Evolutionary conservation across 2,797 vertebrate species (phyloP), one percentile per base, ranked within the genome.

Genomic region (Macrochelys suwanniensis): DNA sequence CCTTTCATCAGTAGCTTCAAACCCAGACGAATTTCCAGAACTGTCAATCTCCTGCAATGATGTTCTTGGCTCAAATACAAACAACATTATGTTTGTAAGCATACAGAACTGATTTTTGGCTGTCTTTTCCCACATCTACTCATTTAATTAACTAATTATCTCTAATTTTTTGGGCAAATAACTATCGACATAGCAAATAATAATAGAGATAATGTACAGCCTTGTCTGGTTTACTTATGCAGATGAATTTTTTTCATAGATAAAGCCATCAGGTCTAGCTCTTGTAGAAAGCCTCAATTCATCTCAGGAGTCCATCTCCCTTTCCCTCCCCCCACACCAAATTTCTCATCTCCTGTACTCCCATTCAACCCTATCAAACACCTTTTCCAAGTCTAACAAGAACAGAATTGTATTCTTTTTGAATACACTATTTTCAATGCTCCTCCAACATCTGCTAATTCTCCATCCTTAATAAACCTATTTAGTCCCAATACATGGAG

Each of bases 101-200:
- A 71, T 1, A 3, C 61, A 7, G 10, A 87, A 61, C 31, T 84
- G 61, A 59, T 80, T 91, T 94, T 93, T 92, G 45, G 11, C 82
- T n/a, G 87, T 59, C 33, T 50, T 91, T 93, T 94, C 80, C 90
- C 65, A 86, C 56, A 93, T 89, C 31, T 61, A 89, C 59, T 85
- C 42, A 49, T 94, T 94, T 92, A 83, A 93, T 90, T 92, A 92
- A 23, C 37, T 86, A 76, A 94, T 95, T 89, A 82, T 49, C 85
- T n/a, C 71, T 91, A 54, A 82, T 90, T 95, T 89, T 91, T 85
- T 47, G 26, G 95, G 79, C 83, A 96, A 71, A 59, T 37, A 83
- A 86, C 77, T 61, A 92, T 88, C 83, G 89, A 85, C 50, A 95
- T 9, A 84, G 42, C 74, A 96, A 93, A 95, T 68, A 37, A 57